Base-by-base conservation (phyloP, 1,140 invertebrate species). In the Paramacrobiotus metropolitanus region DNA sequence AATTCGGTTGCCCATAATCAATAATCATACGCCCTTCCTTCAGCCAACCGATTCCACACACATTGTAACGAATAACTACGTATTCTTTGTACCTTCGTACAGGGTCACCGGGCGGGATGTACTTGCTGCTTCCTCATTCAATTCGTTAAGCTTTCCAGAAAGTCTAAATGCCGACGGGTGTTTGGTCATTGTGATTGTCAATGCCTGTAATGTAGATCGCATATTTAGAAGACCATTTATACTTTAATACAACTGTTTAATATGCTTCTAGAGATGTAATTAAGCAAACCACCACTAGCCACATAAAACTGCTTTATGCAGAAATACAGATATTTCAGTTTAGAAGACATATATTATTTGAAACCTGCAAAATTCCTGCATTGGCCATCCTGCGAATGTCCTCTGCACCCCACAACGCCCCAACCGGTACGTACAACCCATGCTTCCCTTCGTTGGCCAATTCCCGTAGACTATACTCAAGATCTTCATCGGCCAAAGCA, bases 361-460 rank as follows among this genome's bases (percentile, higher is more conserved):
- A n/a, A n/a, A n/a, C n/a, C n/a, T 76, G 72, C 59, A 82, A 68
- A 21, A 72, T 76, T 45, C 75, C 75, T 44, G 72, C 64, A 63
- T 79, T 75, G n/a, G 80, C 77, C 79, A 81, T 80, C 67, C 77
- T 75, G 67, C 69, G 65, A n/a, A 81, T 78, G 66, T 82, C 80
- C 64, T 79, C 75, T 2, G 72, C 77, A 31, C 80, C 80, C 80
- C 80, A 82, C 59, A 81, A 74, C 20, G 80, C 80, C 31, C 80
- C 80, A 64, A 71, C 72, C 1, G 80, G 79, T 48, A 81, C 65
- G 65, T 79, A 78, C 0, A 81, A 62, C 59, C 75, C 71, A 68
- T 77, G 74, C 44, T 64, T 31, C 40, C 63, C 60, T 20, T 63
- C 62, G 1, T 44, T 67, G 21, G 72, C 71, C 29, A 70, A 72